A percentile compares a stretch with the other conserved stretches of the same genome.
phyloP scores from a whole-genome alignment of 2,888 invertebrate genomes.

The Aporophyla nigra region DNA sequence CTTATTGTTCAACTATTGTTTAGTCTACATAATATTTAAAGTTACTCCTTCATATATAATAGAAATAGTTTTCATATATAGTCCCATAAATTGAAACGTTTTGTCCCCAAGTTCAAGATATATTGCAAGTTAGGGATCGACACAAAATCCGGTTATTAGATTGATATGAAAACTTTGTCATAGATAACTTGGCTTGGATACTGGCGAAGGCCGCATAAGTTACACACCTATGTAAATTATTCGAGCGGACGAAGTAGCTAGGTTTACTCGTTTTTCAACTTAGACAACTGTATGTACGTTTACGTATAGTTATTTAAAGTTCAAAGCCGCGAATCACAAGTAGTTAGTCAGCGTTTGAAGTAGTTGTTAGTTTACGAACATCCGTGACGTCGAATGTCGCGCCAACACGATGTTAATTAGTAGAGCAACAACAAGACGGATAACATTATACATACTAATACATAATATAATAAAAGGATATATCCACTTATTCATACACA shows the following conservation, averaged over 20 bases:
- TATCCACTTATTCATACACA: background rate
- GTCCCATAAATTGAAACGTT: slow-evolving; percentile 34
- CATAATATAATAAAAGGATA: background rate
- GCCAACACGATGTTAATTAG: slow-evolving; percentile 53
- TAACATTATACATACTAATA: slow-evolving; percentile 31
- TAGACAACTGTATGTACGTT: slow-evolving; percentile 8
- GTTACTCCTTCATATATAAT: no score
- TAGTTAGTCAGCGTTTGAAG: slow-evolving; percentile 49
- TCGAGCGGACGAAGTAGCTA: slow-evolving; percentile 23
- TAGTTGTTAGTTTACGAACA: slow-evolving; percentile 53
- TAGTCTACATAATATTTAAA: background rate
- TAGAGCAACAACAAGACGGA: slow-evolving; percentile 29
- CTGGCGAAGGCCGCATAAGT: slow-evolving; percentile 31
- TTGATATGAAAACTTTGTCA: slow-evolving; percentile 49
- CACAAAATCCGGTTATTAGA: slow-evolving; percentile 42
- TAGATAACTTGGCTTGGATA: slow-evolving; percentile 31
- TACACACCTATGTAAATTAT: slow-evolving; percentile 45
- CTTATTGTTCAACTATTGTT: background rate
- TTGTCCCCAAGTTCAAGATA: slow-evolving; percentile 31
- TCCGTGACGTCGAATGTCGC: slow-evolving; percentile 38
- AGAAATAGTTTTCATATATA: no score
- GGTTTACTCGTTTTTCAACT: slow-evolving; percentile 38
- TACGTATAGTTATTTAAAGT: slow-evolving; percentile 43
- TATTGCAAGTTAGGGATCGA: slow-evolving; percentile 36
- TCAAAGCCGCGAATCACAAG: slow-evolving; percentile 48